phyloP scores from a whole-genome alignment of 2,113 vertebrate species.

The Thryonomys swinderianus region DNA sequence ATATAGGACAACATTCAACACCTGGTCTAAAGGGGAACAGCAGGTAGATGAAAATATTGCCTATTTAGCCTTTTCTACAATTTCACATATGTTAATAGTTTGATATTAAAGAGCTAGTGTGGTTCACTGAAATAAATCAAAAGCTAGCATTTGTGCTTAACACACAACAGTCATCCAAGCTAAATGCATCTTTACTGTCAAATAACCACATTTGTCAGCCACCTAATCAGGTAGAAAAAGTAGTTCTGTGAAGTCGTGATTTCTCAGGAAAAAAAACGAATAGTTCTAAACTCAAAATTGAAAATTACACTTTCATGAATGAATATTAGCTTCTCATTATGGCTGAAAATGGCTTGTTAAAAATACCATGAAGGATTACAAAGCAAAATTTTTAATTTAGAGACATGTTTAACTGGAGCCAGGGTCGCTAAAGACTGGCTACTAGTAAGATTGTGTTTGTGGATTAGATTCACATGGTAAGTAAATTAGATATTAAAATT shows the following conservation, averaged over 20 bases:
- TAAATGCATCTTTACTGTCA: slow-evolving; percentile 10
- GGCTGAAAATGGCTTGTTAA: not conserved
- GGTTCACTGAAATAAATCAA: slow-evolving; percentile 23
- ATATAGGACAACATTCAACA: not conserved
- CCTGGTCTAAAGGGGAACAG: not conserved
- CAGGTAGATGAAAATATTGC: slow-evolving; percentile 6
- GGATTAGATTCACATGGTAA: not conserved
- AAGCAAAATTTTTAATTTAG: not conserved
- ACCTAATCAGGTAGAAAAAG: not conserved
- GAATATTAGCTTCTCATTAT: not conserved
- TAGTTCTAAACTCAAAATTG: not conserved
- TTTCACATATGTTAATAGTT: slow-evolving; percentile 9
- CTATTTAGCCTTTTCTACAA: not conserved
- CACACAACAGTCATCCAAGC: not conserved
- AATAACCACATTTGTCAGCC: not conserved
- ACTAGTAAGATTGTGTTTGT: not conserved
- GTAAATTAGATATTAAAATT: slow-evolving; percentile 22
- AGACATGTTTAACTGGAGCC: not conserved
- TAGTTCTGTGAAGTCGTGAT: not conserved
- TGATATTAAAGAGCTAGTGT: slow-evolving; percentile 8
- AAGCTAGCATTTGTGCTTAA: slow-evolving; percentile 34
- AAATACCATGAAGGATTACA: not conserved
- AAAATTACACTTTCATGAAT: not conserved
- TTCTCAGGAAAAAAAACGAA: not conserved
- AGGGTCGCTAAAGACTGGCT: not conserved